Percentiles rank a stretch among this genome's conserved stretches.
Conservation (phyloP, 2,113 vertebrate genomes). For the Vidua chalybeata region DNA sequence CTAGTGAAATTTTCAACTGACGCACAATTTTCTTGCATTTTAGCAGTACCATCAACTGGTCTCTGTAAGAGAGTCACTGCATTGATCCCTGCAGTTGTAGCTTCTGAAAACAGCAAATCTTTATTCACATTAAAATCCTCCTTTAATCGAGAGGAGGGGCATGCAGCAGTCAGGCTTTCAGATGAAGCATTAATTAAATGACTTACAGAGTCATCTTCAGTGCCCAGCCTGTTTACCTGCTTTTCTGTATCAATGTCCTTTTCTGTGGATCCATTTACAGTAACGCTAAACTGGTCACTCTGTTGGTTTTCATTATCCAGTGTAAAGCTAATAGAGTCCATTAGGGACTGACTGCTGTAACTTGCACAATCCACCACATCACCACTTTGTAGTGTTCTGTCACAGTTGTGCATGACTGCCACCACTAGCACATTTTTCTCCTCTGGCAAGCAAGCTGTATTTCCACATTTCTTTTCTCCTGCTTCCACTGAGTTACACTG, state of each 20-base stretch:
- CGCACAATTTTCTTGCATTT: slow-evolving; percentile 55
- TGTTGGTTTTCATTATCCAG: slow-evolving; percentile 74
- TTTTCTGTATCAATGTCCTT: slow-evolving; percentile 73
- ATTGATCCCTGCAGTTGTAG: slow-evolving; percentile 61
- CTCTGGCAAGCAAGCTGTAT: slow-evolving; percentile 66
- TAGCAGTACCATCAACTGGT: slow-evolving; percentile 44
- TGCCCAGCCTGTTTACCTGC: slow-evolving; percentile 53
- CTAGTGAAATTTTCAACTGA: slow-evolving; percentile 50
- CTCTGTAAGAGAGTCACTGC: slow-evolving; percentile 63
- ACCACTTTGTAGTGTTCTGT: slow-evolving; percentile 66
- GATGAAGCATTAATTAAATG: slow-evolving; percentile 51
- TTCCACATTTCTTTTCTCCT: slow-evolving; percentile 69
- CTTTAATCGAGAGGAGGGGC: slow-evolving; percentile 61
- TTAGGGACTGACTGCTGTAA: slow-evolving; percentile 67
- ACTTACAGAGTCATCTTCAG: slow-evolving; percentile 60
- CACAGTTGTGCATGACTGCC: slow-evolving; percentile 79
- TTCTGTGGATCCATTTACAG: slow-evolving; percentile 74
- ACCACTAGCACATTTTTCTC: slow-evolving; percentile 79
- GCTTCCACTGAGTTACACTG: slow-evolving; percentile 61
- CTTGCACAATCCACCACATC: slow-evolving; percentile 74
- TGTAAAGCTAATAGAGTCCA: slow-evolving; percentile 75
- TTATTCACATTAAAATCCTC: slow-evolving; percentile 63
- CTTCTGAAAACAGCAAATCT: slow-evolving; percentile 44
- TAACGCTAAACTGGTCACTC: slow-evolving; percentile 70
- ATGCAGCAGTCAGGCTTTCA: slow-evolving; percentile 53